These are phyloP conservation scores for Chloebia gouldiae DNA, from an alignment of 2,113 vertebrate genomes.

Conservation along the genomic window DNA sequence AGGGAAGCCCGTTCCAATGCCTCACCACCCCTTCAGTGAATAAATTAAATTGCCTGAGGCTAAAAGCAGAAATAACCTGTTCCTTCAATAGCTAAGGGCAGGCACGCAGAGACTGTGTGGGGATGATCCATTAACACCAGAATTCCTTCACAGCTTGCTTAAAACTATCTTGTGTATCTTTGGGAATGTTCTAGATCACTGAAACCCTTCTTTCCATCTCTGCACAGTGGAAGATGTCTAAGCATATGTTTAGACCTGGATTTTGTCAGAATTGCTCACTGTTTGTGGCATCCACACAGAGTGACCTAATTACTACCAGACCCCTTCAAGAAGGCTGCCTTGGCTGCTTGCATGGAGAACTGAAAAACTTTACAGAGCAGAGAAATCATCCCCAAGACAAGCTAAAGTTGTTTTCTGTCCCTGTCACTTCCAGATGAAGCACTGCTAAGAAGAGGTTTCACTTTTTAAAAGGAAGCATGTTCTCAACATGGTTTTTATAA, in stretches of 20 bases:
- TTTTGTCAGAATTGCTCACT: background rate
- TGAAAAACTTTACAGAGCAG: background rate
- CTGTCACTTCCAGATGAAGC: background rate
- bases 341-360: background rate
- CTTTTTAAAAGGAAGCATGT: constrained; percentile 58
- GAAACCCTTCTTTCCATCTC: background rate
- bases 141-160: background rate
- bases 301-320: background rate
- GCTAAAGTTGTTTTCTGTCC: background rate
- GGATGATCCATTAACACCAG: background rate
- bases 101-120: background rate
- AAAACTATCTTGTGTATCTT: background rate
- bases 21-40: background rate
- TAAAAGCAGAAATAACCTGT: background rate
- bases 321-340: background rate
- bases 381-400: background rate
- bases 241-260: background rate
- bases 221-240: background rate
- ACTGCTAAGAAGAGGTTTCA: constrained; percentile 38
- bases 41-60: background rate
- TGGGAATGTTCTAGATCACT: background rate
- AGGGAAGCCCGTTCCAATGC: accelerated
- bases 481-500: constrained; percentile 40
- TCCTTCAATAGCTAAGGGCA: background rate
- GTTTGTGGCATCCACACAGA: background rate